Evolutionary conservation across 2,797 vertebrate genomes (phyloP).

Genomic region (Poecilia picta): DNA sequence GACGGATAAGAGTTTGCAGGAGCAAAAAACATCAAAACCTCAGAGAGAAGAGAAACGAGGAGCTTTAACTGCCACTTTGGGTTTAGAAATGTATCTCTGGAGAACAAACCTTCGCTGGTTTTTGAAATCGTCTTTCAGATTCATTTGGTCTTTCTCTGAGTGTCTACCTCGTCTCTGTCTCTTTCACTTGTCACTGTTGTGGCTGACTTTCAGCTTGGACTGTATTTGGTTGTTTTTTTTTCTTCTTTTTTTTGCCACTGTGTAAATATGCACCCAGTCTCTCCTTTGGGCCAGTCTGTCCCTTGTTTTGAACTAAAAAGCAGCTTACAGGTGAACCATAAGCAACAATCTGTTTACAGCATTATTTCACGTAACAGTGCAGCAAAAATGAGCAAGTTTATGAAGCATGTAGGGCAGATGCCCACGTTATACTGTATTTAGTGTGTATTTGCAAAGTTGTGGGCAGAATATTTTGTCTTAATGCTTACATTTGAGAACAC

Average conservation of each 20-base stretch:
- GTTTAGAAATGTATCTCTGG: slow-evolving; percentile 34
- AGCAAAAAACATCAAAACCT: slow-evolving; percentile 18
- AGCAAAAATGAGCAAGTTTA: slow-evolving; percentile 49
- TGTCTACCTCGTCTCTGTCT: slow-evolving; percentile 32
- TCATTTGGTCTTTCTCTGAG: slow-evolving; percentile 48
- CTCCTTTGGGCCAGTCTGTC: slow-evolving; percentile 22
- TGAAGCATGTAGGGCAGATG: slow-evolving; percentile 54
- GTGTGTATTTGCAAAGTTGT: slow-evolving; percentile 27
- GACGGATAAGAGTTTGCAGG: slow-evolving; percentile 2
- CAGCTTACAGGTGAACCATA: slow-evolving; percentile 21
- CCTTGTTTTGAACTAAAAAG: slow-evolving; percentile 23
- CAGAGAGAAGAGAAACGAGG: slow-evolving; percentile 26
- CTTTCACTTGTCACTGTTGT: slow-evolving; percentile 40
- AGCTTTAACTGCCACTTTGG: slow-evolving; percentile 28
- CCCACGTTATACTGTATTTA: slow-evolving; percentile 22
- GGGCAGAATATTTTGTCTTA: slow-evolving; percentile 23
- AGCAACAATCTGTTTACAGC: slow-evolving; percentile 20
- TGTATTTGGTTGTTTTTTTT: background rate
- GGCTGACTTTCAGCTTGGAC: slow-evolving; percentile 35
- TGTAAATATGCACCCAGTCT: slow-evolving; percentile 58
- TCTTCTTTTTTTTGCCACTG: background rate
- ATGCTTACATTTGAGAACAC: slow-evolving; percentile 17
- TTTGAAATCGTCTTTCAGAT: slow-evolving; percentile 38
- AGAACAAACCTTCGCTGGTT: slow-evolving; percentile 30
- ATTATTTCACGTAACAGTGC: slow-evolving; percentile 29